These are phyloP conservation scores for Drosophila sturtevanti DNA, from an alignment of 1,140 invertebrate genomes.

Conservation along the genomic window DNA sequence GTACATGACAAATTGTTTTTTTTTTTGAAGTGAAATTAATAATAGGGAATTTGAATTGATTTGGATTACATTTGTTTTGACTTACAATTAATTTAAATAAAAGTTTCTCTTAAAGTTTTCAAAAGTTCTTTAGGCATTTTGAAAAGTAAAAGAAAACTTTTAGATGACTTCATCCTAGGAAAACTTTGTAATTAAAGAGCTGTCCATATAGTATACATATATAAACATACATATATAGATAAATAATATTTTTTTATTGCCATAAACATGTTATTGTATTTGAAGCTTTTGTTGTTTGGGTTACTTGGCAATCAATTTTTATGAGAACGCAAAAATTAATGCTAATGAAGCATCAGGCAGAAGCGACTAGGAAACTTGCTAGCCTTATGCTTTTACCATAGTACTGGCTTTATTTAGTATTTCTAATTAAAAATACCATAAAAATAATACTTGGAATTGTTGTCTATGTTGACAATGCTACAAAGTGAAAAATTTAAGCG, in stretches of 20 bases:
- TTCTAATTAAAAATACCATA: slow-evolving; percentile 75
- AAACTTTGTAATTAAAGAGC: neutral
- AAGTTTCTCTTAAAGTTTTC: no score
- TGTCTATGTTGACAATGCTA: slow-evolving; percentile 49
- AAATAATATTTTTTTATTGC: slow-evolving; percentile 50
- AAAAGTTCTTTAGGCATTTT: no score
- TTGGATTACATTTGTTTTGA: no score
- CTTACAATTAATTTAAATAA: no score
- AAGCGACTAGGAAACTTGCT: slow-evolving; percentile 36
- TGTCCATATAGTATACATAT: slow-evolving; percentile 49
- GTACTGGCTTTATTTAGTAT: slow-evolving; percentile 31
- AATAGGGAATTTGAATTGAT: no score
- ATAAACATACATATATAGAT: slow-evolving; percentile 6
- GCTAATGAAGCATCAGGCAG: slow-evolving; percentile 61
- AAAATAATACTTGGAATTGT: slow-evolving; percentile 24
- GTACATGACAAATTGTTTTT: no score
- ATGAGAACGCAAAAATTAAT: slow-evolving; percentile 65
- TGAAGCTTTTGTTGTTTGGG: slow-evolving; percentile 44
- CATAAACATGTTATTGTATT: slow-evolving; percentile 52
- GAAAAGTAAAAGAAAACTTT: no score
- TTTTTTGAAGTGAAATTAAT: no score
- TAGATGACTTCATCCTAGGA: neutral
- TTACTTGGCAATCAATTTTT: slow-evolving; percentile 62
- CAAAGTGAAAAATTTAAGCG: slow-evolving; percentile 56
- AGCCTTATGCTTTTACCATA: slow-evolving; percentile 52